A percentile compares a stretch with the other conserved stretches of the same genome.
Evolutionary conservation across 2,888 invertebrate species (phyloP).

Genomic region (Latrodectus hesperus): DNA sequence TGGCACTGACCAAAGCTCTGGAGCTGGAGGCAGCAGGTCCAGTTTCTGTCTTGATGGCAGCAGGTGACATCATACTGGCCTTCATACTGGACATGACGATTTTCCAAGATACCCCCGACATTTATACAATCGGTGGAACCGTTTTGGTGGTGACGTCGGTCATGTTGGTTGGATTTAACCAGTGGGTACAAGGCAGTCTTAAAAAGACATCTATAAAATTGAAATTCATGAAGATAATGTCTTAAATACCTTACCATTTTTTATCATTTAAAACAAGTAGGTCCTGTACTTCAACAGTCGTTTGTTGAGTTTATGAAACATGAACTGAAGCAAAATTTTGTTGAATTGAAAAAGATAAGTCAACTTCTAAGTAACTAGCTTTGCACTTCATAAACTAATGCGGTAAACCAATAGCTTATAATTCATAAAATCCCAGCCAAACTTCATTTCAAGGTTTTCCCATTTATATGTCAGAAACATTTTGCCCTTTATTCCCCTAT

Average conservation of each 20-base stretch:
- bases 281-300: too few relatives aligned
- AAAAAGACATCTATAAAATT: conserved; percentile 73
- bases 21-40: conserved; percentile 94
- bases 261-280: neutral
- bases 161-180: conserved; percentile 86
- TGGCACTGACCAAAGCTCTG: conserved; percentile 86
- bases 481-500: too few relatives aligned
- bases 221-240: conserved; percentile 46
- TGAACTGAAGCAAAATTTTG: too few relatives aligned
- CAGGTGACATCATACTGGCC: conserved; percentile 92
- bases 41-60: conserved; percentile 88
- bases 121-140: conserved; percentile 87
- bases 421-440: too few relatives aligned
- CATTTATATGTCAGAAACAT: too few relatives aligned
- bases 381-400: too few relatives aligned
- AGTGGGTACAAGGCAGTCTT: conserved; percentile 88
- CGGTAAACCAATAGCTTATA: too few relatives aligned
- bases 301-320: too few relatives aligned
- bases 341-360: too few relatives aligned
- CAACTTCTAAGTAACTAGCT: too few relatives aligned
- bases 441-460: too few relatives aligned
- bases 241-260: neutral
- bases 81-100: conserved; percentile 92
- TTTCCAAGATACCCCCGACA: conserved; percentile 89
- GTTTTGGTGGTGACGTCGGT: conserved; percentile 89